Evolutionary conservation across 2,113 vertebrate species (phyloP).

Genomic region (Rhizomys pruinosus): DNA sequence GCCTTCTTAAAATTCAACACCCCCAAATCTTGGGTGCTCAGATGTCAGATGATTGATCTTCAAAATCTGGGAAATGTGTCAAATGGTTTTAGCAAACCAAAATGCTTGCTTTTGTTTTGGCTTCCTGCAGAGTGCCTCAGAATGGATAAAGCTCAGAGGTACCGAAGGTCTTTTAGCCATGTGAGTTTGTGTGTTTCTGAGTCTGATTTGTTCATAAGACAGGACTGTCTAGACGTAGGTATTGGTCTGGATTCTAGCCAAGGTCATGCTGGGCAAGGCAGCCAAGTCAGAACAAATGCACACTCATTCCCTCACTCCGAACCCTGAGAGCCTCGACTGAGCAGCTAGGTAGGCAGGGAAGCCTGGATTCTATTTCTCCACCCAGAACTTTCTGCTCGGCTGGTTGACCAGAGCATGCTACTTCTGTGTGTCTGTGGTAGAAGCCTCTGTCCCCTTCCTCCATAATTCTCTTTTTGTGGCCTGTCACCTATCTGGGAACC

Average conservation of each 20-base stretch:
- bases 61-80: slow-evolving; percentile 63
- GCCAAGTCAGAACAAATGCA: not conserved
- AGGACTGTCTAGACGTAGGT: slow-evolving; percentile 42
- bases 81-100: slow-evolving; percentile 35
- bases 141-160: not conserved
- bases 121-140: not conserved
- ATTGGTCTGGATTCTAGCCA: not conserved
- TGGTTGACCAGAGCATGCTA: not conserved
- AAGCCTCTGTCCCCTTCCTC: not conserved
- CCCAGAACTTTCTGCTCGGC: not conserved
- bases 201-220: slow-evolving; percentile 17
- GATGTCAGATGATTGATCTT: slow-evolving; percentile 62
- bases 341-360: not conserved
- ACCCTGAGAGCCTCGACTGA: not conserved
- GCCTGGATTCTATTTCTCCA: not conserved
- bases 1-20: slow-evolving; percentile 39
- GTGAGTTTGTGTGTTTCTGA: not conserved
- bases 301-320: not conserved
- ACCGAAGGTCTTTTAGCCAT: not conserved
- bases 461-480: not conserved
- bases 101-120: slow-evolving; percentile 9
- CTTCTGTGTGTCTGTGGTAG: not conserved
- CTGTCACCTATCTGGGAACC: not conserved
- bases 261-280: not conserved
- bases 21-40: slow-evolving; percentile 51